Evolutionary conservation across 2,797 vertebrate genomes (phyloP).

Genomic region (Rousettus madagascariensis): DNA sequence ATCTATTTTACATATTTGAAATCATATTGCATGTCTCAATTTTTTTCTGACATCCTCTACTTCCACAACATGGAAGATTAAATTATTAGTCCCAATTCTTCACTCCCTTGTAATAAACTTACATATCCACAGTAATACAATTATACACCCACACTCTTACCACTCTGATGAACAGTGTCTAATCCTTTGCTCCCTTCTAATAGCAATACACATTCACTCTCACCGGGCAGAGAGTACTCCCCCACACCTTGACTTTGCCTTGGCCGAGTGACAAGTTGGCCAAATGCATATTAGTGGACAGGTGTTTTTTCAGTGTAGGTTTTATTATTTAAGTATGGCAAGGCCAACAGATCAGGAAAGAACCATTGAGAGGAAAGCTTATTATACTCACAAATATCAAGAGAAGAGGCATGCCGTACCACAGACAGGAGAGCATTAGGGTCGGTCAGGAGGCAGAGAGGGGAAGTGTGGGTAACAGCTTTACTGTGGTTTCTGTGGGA

Average conservation of each 20-base stretch:
- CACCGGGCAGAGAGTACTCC: not conserved
- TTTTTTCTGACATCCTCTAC: not conserved
- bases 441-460: not conserved
- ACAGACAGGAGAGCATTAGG: not conserved
- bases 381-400: not conserved
- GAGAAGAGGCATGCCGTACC: not conserved
- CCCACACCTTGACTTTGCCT: not conserved
- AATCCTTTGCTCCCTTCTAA: not conserved
- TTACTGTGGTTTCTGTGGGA: not conserved
- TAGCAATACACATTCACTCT: not conserved
- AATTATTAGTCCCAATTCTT: not conserved
- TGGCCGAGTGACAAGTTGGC: not conserved
- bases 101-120: not conserved
- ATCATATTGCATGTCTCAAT: not conserved
- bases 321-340: not conserved
- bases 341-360: not conserved
- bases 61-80: not conserved
- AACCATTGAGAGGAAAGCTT: not conserved
- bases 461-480: not conserved
- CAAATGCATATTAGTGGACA: not conserved
- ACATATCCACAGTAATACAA: not conserved
- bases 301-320: not conserved
- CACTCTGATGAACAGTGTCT: not conserved
- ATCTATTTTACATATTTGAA: conserved; percentile 2
- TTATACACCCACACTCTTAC: not conserved